phyloP scores from a whole-genome alignment of 2,888 invertebrate species.

The Ophion ellenae region DNA sequence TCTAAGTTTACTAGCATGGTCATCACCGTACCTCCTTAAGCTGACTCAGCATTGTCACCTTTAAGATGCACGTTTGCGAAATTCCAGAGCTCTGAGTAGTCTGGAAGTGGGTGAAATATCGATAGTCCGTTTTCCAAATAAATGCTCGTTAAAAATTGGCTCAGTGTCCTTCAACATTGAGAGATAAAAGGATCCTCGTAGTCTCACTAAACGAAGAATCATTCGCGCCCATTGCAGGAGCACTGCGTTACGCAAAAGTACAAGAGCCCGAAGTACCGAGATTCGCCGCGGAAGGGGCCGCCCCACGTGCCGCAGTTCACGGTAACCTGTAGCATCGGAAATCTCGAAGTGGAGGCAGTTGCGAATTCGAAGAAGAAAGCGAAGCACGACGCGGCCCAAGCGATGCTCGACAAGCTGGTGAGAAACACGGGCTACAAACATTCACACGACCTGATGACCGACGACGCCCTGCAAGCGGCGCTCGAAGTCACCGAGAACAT shows the following conservation, averaged over 20 bases:
- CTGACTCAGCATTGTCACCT: too few relatives aligned
- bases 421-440: neutral
- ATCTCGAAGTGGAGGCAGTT: constrained; percentile 1
- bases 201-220: neutral
- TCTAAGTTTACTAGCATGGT: too few relatives aligned
- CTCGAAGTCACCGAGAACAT: neutral
- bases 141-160: too few relatives aligned
- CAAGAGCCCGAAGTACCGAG: constrained; percentile 24
- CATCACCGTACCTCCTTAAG: too few relatives aligned
- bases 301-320: constrained; percentile 47
- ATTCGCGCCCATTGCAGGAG: constrained; percentile 37
- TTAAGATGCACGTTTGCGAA: too few relatives aligned
- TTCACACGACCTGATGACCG: neutral
- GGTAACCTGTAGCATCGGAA: constrained; percentile 36
- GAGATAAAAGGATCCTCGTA: neutral
- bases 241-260: constrained; percentile 8
- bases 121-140: too few relatives aligned
- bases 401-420: constrained; percentile 42
- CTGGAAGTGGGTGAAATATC: too few relatives aligned
- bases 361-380: constrained; percentile 59
- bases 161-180: neutral
- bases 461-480: neutral
- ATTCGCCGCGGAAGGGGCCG: constrained; percentile 24
- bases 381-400: constrained; percentile 55
- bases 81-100: too few relatives aligned